Evolutionary conservation across 2,113 vertebrate species (phyloP), one percentile per base, ranked within the genome.

Genomic region (Charadrius vociferus): DNA sequence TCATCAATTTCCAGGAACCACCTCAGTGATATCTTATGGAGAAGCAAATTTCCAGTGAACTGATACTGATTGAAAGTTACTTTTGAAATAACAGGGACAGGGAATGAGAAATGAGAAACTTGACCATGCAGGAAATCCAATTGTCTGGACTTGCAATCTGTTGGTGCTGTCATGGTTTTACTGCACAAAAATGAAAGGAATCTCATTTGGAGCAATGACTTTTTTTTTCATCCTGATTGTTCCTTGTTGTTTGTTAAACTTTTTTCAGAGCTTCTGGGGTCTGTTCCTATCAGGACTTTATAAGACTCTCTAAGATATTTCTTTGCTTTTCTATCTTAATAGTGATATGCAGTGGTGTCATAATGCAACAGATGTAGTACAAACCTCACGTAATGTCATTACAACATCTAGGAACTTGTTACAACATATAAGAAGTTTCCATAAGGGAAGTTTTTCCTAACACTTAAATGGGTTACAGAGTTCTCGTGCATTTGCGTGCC

Each of bases 61-160:
- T 91, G 45, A 11, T 62, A 18, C 36, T 75, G n/a, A 53, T 71
- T 55, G 58, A 88, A 93, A 94, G 12, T 19, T 86, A 26, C 70
- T 62, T 62, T 78, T 26, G 50, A 79, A 73, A 59, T 52, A 72
- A 16, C 50, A 58, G 34, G 26, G 27, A 15, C 39, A 49, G 27
- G 14, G 45, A 45, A 45, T 45, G 45, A 45, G 45, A 45, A 45
- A 45, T 86, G 32, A 88, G 71, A 86, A 71, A 79, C 30, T 39
- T 79, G 66, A 91, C 12, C 0, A 0, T 58, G 24, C 41, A 67
- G 41, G n/a, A 85, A 90, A 53, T n/a, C 19, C 23, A 43, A 0
- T 71, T 93, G n/a, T 34, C 56, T 59, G 53, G 19, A 34, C 24
- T 43, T 74, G 45, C 15, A 79, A 12, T 88, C 45, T 56, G 3